Conservation (phyloP, 2,113 vertebrate species). For the Elanoides forficatus region DNA sequence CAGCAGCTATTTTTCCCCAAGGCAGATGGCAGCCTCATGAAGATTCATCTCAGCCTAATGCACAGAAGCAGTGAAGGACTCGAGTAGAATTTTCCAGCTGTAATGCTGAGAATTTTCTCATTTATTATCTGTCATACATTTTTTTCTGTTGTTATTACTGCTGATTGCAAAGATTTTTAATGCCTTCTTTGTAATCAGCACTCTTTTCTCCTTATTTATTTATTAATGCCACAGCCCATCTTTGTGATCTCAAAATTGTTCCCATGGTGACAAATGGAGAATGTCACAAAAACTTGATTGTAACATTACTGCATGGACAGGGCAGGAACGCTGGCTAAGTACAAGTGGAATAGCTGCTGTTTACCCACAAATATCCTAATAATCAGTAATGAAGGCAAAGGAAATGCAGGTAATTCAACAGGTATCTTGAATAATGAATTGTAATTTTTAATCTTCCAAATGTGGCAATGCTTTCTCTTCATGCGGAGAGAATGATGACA, state of each 20-base stretch:
- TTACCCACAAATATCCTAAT: background rate
- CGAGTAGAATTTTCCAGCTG: background rate
- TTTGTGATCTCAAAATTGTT: background rate
- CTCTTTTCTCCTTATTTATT: background rate
- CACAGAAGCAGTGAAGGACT: background rate
- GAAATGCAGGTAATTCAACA: background rate
- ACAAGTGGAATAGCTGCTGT: background rate
- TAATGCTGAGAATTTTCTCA: background rate
- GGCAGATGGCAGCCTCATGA: background rate
- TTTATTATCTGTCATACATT: background rate
- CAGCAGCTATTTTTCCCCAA: background rate
- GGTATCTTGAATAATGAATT: background rate
- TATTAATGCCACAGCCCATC: background rate
- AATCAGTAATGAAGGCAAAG: background rate
- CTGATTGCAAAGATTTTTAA: background rate
- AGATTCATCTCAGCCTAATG: background rate
- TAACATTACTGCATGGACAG: background rate
- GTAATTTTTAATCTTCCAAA: background rate
- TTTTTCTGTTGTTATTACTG: background rate
- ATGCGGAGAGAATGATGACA: background rate
- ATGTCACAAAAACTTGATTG: background rate
- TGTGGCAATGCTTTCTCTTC: background rate
- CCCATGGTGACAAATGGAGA: background rate
- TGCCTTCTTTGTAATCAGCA: background rate
- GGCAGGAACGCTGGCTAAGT: background rate